These are phyloP conservation scores for Myzus persicae DNA, from an alignment of 1,140 invertebrate species.

Conservation along the genomic window DNA sequence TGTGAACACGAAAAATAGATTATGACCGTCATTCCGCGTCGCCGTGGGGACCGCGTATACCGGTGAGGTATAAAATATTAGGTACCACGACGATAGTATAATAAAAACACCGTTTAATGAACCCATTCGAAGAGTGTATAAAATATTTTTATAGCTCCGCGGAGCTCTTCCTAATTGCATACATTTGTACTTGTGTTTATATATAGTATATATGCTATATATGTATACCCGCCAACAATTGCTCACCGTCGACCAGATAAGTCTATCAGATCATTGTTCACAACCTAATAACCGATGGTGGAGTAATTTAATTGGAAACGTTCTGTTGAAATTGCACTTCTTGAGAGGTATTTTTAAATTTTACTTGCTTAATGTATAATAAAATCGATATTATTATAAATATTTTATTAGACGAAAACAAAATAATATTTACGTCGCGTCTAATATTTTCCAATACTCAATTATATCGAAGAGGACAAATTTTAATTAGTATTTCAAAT, in stretches of 20 bases:
- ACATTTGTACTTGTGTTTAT: neutral
- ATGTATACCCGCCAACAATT: neutral
- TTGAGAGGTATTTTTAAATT: neutral
- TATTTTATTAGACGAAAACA: neutral
- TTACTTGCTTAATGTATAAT: neutral
- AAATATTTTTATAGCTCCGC: constrained; percentile 5
- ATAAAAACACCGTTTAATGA: constrained; percentile 50
- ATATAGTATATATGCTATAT: neutral
- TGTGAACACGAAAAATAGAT: constrained; percentile 50
- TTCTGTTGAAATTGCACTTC: neutral
- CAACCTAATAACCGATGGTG: too few relatives aligned
- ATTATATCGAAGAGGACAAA: neutral
- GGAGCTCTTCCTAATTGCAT: neutral
- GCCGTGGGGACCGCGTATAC: neutral
- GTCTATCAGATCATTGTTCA: neutral
- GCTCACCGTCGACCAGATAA: neutral
- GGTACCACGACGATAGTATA: neutral
- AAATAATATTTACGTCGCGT: neutral
- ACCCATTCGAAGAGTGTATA: constrained; percentile 40
- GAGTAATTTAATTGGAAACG: neutral
- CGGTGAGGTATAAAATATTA: neutral
- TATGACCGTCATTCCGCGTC: neutral
- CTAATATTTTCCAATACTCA: neutral
- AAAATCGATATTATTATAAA: neutral
- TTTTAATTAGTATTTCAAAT: constrained; percentile 16